phyloP scores from a whole-genome alignment of 2,888 invertebrate genomes.

The Drosophila tanythrix region DNA sequence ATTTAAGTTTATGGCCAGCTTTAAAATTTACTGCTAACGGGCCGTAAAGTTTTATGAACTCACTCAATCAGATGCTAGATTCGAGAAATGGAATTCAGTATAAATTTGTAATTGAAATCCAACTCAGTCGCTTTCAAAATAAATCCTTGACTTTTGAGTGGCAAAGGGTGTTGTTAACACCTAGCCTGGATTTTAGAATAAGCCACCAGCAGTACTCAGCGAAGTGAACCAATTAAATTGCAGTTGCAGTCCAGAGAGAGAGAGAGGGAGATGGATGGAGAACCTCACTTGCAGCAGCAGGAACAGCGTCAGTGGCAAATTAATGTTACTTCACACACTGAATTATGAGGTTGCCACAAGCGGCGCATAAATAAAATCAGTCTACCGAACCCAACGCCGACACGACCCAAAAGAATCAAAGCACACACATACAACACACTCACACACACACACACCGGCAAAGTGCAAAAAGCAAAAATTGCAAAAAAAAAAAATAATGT shows the following conservation, averaged over 20 bases:
- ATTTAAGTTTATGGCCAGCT: slow-evolving; percentile 46
- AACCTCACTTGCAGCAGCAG: slow-evolving; percentile 7
- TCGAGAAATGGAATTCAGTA: neutral
- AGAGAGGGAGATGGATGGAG: neutral
- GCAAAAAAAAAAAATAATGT: slow-evolving; percentile 21
- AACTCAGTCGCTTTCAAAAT: neutral
- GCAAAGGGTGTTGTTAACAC: slow-evolving; percentile 9
- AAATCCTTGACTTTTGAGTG: slow-evolving; percentile 56
- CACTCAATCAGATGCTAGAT: neutral
- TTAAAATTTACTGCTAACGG: slow-evolving; percentile 55
- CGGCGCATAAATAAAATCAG: slow-evolving; percentile 81
- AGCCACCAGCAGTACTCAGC: slow-evolving; percentile 31
- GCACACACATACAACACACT: slow-evolving; percentile 26
- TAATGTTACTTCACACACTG: slow-evolving; percentile 72
- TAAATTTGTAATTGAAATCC: neutral
- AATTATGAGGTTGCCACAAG: slow-evolving; percentile 78
- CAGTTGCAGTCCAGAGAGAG: slow-evolving; percentile 30
- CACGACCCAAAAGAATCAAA: slow-evolving; percentile 59
- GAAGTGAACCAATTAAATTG: slow-evolving; percentile 72
- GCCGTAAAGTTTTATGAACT: slow-evolving; percentile 42
- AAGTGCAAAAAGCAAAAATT: slow-evolving; percentile 30
- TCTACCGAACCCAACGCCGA: slow-evolving; percentile 53
- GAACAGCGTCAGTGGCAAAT: slow-evolving; percentile 50
- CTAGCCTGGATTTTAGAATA: neutral
- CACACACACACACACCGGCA: slow-evolving; percentile 27